A percentile compares a stretch with the other conserved stretches of the same genome.
These are phyloP conservation scores for Cyclura pinguis DNA, from an alignment of 2,797 vertebrate species.

Conservation along the genomic window DNA sequence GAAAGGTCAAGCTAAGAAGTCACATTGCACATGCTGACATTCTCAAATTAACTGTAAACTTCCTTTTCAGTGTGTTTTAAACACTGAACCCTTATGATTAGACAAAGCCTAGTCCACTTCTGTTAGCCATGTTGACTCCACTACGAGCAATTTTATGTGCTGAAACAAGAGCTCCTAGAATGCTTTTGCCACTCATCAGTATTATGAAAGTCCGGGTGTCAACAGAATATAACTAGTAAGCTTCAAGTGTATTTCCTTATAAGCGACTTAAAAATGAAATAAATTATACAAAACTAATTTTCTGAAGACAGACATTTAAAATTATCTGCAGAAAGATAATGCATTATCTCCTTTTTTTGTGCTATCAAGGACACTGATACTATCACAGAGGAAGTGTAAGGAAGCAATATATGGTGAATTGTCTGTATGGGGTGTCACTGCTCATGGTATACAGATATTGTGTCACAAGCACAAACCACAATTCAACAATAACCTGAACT, in stretches of 20 bases:
- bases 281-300: not conserved
- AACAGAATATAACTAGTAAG: not conserved
- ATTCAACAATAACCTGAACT: too few relatives aligned
- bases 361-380: not conserved
- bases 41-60: not conserved
- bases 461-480: not conserved
- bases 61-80: not conserved
- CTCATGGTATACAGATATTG: not conserved
- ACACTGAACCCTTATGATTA: not conserved
- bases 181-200: not conserved
- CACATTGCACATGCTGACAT: not conserved
- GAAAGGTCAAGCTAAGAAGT: not conserved
- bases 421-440: not conserved
- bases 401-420: not conserved
- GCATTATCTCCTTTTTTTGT: not conserved
- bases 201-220: not conserved
- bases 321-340: not conserved
- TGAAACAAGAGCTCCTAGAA: not conserved
- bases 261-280: not conserved
- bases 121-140: not conserved
- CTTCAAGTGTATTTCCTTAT: not conserved
- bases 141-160: not conserved
- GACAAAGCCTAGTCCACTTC: too few relatives aligned
- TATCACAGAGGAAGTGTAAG: not conserved
- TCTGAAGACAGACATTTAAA: not conserved